Evolutionary conservation across 1,140 invertebrate species (phyloP).

Genomic region (Panagrolaimus sp.): DNA sequence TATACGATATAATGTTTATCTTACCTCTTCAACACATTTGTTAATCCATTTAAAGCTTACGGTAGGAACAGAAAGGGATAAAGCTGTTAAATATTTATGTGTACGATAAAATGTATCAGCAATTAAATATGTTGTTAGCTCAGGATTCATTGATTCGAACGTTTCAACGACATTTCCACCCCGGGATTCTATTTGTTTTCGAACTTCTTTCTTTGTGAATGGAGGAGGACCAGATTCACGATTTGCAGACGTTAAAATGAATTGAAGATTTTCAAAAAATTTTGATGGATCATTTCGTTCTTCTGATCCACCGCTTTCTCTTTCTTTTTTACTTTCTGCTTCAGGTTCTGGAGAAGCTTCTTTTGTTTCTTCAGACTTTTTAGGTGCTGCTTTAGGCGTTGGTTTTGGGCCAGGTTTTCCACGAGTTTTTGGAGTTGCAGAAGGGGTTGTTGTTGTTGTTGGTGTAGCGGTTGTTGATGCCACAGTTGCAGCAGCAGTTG

Average conservation of each 20-base stretch:
- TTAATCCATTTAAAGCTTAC: constrained; percentile 46
- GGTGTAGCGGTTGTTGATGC: constrained; percentile 4
- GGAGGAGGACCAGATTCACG: constrained; percentile 22
- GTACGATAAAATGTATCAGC: constrained; percentile 56
- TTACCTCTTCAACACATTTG: constrained; percentile 39
- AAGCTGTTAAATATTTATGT: constrained; percentile 52
- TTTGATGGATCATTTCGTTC: background rate
- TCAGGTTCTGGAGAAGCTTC: constrained; percentile 17
- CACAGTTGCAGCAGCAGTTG: constrained; percentile 12
- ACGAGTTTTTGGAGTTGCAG: background rate
- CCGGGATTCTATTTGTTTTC: constrained; percentile 36
- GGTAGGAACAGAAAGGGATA: constrained; percentile 49
- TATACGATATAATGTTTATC: background rate
- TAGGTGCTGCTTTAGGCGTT: constrained; percentile 13
- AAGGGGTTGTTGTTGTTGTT: background rate
- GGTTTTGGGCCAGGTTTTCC: constrained; percentile 9
- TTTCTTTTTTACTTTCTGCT: background rate
- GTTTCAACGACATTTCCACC: constrained; percentile 47
- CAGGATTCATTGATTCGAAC: constrained; percentile 17
- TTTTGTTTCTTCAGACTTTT: background rate
- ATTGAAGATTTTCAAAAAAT: constrained; percentile 39
- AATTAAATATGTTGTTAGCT: constrained; percentile 36
- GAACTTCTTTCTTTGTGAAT: constrained; percentile 52
- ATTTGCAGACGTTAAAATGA: constrained; percentile 49
- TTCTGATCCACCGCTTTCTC: background rate